Evolutionary conservation across 2,888 invertebrate species (phyloP).

Genomic region (Xestia xanthographa): DNA sequence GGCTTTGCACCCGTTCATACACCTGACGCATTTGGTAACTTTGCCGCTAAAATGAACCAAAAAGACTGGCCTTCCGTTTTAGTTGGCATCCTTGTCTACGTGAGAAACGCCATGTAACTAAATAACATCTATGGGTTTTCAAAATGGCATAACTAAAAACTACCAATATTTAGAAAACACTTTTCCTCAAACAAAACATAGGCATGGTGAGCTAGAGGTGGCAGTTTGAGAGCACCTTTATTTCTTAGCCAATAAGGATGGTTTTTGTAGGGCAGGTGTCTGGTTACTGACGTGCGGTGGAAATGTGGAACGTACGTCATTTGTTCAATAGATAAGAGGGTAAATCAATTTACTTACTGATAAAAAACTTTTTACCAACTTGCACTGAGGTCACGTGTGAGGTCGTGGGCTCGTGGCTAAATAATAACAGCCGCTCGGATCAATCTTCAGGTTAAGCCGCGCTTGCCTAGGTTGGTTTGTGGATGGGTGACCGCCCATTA

Average conservation of each 20-base stretch:
- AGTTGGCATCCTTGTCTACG: background rate
- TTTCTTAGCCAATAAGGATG: background rate
- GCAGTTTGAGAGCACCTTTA: background rate
- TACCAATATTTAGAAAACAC: background rate
- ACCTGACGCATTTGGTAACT: background rate
- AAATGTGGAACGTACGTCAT: background rate
- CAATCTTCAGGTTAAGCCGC: too few species aligned
- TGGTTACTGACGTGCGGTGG: background rate
- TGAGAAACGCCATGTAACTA: background rate
- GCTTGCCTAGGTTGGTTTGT: too few species aligned
- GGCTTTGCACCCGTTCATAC: background rate
- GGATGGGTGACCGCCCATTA: too few species aligned
- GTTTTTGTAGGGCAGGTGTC: background rate
- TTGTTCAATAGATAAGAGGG: slow-evolving; percentile 3
- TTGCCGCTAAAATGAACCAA: background rate
- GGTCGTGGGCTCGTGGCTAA: background rate
- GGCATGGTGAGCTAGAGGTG: background rate
- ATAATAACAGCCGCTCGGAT: too few species aligned
- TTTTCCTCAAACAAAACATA: slow-evolving; percentile 2
- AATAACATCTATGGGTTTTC: background rate
- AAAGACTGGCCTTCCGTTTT: background rate
- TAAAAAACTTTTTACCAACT: background rate
- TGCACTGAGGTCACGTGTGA: background rate
- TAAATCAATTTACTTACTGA: slow-evolving; percentile 14
- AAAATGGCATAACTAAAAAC: background rate